Base-by-base conservation (phyloP, 2,113 vertebrate species). In the Saimiri boliviensis region DNA sequence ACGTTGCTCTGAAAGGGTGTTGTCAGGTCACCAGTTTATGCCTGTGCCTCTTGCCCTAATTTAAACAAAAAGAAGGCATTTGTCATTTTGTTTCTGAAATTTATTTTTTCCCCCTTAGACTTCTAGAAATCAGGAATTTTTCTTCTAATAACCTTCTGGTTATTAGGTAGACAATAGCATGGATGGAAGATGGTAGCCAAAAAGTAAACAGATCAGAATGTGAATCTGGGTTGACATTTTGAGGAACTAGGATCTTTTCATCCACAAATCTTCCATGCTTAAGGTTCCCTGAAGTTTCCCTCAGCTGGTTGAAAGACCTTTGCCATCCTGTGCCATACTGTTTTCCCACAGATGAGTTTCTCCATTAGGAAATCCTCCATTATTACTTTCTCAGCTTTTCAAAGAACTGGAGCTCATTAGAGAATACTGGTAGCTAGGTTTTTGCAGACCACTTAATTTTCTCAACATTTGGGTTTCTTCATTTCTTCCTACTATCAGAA, bases 71-170 rank as follows among this genome's bases (percentile, higher is more conserved):
- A 82, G 27, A 93, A 79, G 37, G 58, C 13, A 45, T 56, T 79
- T 93, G 25, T 23, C 25, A n/a, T 93, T 92, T 79, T 95, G 17
- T 89, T 96, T 89, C 49, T 85, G 10, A 21, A 92, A 54, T 49
- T 27, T 56, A 5, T 74, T 83, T 32, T 71, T 82, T 17, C 27
- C 12, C 32, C 3, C 25, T 79, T 54, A 93, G 47, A 42, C 37
- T 79, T 76, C 2, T 35, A 91, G 63, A 91, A 77, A 79, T 73
- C 54, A 80, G 88, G 30, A 8, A 27, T 0, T 70, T 91, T 42
- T 47, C 60, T 82, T 89, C 19, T 90, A 20, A 25, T 87, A 66
- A 68, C 13, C 27, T 93, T 80, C 37, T 93, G 83, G 14, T 0
- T 49, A 42, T 35, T 23, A n/a, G 27, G 3, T 74, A 32, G 21